phyloP scores from a whole-genome alignment of 1,140 invertebrate species.

The Glomeris maerens region DNA sequence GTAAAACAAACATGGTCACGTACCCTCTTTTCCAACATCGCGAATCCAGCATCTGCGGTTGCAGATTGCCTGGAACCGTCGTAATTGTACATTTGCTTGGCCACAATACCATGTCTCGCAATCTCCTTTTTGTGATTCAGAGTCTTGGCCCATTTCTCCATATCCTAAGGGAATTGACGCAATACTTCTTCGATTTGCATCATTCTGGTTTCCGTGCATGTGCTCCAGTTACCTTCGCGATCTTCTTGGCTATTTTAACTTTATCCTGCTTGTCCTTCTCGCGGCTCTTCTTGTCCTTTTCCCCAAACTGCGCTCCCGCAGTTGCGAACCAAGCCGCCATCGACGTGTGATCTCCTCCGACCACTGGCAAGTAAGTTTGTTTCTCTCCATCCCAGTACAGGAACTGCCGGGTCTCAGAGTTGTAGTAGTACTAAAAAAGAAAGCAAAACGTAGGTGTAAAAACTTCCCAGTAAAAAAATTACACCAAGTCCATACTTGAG shows the following conservation, averaged over 20 bases:
- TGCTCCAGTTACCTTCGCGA: slow-evolving; percentile 56
- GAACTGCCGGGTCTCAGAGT: slow-evolving; percentile 75
- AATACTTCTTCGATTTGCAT: background rate
- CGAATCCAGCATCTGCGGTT: slow-evolving; percentile 79
- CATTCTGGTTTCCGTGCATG: background rate
- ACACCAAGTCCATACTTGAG: slow-evolving; percentile 67
- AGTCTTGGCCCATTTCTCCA: slow-evolving; percentile 93
- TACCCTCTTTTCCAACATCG: slow-evolving; percentile 57
- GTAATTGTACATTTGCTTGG: slow-evolving; percentile 6
- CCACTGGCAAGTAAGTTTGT: slow-evolving; percentile 57
- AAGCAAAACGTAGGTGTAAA: slow-evolving; percentile 10
- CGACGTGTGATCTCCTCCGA: background rate
- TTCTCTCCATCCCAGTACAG: slow-evolving; percentile 85
- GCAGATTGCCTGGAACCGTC: slow-evolving; percentile 31
- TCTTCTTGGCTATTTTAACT: slow-evolving; percentile 94
- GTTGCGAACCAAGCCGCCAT: slow-evolving; percentile 12
- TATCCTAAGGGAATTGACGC: slow-evolving; percentile 38
- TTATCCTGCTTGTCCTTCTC: slow-evolving; percentile 56
- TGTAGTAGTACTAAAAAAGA: slow-evolving; percentile 42
- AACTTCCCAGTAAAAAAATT: slow-evolving; percentile 1
- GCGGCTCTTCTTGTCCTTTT: slow-evolving; percentile 21
- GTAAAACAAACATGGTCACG: slow-evolving; percentile 1
- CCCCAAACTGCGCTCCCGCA: slow-evolving; percentile 14
- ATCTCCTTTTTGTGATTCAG: slow-evolving; percentile 93
- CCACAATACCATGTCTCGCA: slow-evolving; percentile 45